Evolutionary conservation across 2,888 invertebrate species (phyloP).

Genomic region (Graphium colonna): DNA sequence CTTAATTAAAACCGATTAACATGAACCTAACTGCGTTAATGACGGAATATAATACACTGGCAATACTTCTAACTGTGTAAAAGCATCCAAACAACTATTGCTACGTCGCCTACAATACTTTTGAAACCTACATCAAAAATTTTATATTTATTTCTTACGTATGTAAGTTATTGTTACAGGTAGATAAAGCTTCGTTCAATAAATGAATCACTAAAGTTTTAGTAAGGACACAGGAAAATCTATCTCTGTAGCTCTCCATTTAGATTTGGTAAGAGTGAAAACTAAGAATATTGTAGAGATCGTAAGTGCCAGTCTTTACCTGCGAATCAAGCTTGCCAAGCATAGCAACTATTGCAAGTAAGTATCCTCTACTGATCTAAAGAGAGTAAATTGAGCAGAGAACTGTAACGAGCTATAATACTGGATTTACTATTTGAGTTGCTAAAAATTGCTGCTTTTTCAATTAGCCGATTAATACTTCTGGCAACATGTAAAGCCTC

Average conservation of each 20-base stretch:
- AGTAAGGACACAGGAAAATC: neutral
- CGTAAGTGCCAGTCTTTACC: neutral
- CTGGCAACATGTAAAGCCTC: too few relatives aligned
- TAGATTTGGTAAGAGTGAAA: neutral
- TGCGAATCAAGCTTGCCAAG: neutral
- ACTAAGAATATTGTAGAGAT: neutral
- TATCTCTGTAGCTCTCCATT: neutral
- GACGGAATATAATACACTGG: constrained; percentile 65
- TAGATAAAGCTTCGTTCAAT: constrained; percentile 62
- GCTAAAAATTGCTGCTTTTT: too few relatives aligned
- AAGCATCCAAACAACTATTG: constrained; percentile 76
- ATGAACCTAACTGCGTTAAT: constrained; percentile 53
- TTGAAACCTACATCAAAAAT: constrained; percentile 42
- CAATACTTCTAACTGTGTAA: constrained; percentile 69
- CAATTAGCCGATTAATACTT: too few relatives aligned
- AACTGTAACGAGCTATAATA: neutral
- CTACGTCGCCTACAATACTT: constrained; percentile 54
- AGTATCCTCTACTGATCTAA: neutral
- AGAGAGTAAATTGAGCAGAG: neutral
- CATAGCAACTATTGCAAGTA: constrained; percentile 11
- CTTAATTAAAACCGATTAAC: constrained; percentile 52
- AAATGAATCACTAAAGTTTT: constrained; percentile 16
- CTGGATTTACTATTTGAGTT: neutral
- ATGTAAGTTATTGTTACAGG: constrained; percentile 68
- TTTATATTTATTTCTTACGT: constrained; percentile 54